phyloP scores from a whole-genome alignment of 1,140 invertebrate genomes.

The Maconellicoccus hirsutus region DNA sequence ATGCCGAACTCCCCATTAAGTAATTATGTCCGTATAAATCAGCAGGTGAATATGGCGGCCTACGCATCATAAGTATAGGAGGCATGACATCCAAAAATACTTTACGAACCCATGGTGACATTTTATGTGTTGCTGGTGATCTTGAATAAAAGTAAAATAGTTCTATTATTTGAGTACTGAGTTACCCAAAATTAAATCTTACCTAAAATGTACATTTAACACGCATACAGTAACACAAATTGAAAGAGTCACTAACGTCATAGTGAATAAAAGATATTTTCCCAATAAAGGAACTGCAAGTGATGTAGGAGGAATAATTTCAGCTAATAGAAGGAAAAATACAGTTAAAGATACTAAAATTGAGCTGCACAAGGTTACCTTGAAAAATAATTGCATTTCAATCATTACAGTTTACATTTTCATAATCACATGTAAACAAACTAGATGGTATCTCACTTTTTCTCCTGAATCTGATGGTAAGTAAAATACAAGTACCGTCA shows the following conservation, averaged over 20 bases:
- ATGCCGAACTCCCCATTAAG: conserved; percentile 12
- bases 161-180: too few species aligned
- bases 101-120: conserved; percentile 77
- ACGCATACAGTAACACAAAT: conserved; percentile 95
- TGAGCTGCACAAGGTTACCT: conserved; percentile 87
- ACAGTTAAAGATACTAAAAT: conserved; percentile 96
- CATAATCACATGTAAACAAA: not conserved
- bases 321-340: conserved; percentile 92
- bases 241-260: conserved; percentile 92
- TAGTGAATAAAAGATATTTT: conserved; percentile 92
- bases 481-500: conserved; percentile 92
- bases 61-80: conserved; percentile 71
- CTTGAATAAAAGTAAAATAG: conserved; percentile 36
- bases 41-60: conserved; percentile 55
- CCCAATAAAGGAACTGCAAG: conserved; percentile 93
- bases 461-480: conserved; percentile 90
- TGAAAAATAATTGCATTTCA: conserved; percentile 31
- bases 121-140: conserved; percentile 92
- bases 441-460: conserved; percentile 48
- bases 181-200: conserved; percentile 28
- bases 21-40: conserved; percentile 20
- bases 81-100: conserved; percentile 85
- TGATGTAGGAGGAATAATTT: conserved; percentile 96
- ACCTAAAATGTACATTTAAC: conserved; percentile 95
- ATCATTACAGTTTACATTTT: not conserved